phyloP scores from a whole-genome alignment of 2,797 vertebrate genomes.

The Poecilia gillii region DNA sequence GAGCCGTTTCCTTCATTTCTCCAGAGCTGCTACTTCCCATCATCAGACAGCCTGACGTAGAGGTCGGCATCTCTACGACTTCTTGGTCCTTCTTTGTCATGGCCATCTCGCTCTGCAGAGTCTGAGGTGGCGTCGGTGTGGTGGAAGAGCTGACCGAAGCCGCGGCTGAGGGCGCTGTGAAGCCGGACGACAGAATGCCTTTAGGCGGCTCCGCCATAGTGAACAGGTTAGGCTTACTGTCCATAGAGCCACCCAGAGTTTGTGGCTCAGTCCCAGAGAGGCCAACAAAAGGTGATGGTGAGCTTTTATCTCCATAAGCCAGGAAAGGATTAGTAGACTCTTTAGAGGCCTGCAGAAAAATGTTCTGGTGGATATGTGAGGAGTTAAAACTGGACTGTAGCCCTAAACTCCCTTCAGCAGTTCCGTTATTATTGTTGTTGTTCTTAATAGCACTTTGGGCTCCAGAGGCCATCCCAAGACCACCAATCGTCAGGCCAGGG shows the following conservation, averaged over 20 bases:
- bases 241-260: conserved; percentile 64
- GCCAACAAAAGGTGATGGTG: conserved; percentile 87
- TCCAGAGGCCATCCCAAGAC: conserved; percentile 49
- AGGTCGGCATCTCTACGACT: conserved; percentile 81
- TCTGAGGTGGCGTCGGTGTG: conserved; percentile 74
- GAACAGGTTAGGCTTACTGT: conserved; percentile 91
- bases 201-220: conserved; percentile 93
- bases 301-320: conserved; percentile 88
- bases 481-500: conserved; percentile 51
- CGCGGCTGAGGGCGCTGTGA: conserved; percentile 73
- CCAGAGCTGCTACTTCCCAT: conserved; percentile 72
- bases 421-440: conserved; percentile 70
- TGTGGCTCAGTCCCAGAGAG: conserved; percentile 66
- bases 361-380: conserved; percentile 92
- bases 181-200: conserved; percentile 84
- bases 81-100: conserved; percentile 83
- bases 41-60: conserved; percentile 74
- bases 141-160: conserved; percentile 71
- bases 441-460: conserved; percentile 60
- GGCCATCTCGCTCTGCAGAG: conserved; percentile 79
- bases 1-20: conserved; percentile 78
- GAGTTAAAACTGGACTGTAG: conserved; percentile 82
- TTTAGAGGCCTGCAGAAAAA: conserved; percentile 94
- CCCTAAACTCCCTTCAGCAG: conserved; percentile 62
- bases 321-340: conserved; percentile 95